Evolutionary conservation across 2,888 invertebrate species (phyloP).

Genomic region (Erannis defoliaria): DNA sequence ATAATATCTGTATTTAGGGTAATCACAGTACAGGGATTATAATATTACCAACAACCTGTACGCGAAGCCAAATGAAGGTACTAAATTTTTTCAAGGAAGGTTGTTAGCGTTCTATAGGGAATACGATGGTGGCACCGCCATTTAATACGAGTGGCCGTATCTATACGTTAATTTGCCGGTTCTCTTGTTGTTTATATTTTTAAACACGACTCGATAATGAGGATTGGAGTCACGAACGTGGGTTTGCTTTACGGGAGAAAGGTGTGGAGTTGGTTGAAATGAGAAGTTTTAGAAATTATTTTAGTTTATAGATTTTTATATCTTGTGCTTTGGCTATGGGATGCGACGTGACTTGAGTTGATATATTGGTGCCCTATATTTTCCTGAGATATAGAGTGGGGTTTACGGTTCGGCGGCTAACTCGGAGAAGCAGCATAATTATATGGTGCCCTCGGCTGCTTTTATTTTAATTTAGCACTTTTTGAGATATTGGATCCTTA

Average conservation of each 20-base stretch:
- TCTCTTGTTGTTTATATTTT: constrained; percentile 81
- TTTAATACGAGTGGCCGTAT: neutral
- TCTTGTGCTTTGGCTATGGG: no score
- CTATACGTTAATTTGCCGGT: constrained; percentile 77
- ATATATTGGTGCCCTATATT: no score
- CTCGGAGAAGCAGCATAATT: no score
- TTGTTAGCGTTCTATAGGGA: no score
- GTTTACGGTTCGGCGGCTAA: no score
- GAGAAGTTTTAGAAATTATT: neutral
- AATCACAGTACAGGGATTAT: constrained; percentile 78
- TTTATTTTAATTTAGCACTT: no score
- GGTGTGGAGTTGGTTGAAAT: constrained; percentile 49
- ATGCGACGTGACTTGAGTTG: no score
- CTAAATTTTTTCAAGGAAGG: neutral
- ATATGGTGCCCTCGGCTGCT: no score
- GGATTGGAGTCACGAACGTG: constrained; percentile 74
- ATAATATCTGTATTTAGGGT: constrained; percentile 83
- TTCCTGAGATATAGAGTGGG: no score
- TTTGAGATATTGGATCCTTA: no score
- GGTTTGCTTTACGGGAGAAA: constrained; percentile 52
- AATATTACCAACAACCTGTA: neutral
- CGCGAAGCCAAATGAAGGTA: neutral
- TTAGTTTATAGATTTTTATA: neutral
- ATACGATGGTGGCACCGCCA: neutral
- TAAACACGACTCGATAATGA: constrained; percentile 83